These are phyloP conservation scores for Elaphurus davidianus DNA, from an alignment of 2,113 vertebrate genomes.

Conservation along the genomic window DNA sequence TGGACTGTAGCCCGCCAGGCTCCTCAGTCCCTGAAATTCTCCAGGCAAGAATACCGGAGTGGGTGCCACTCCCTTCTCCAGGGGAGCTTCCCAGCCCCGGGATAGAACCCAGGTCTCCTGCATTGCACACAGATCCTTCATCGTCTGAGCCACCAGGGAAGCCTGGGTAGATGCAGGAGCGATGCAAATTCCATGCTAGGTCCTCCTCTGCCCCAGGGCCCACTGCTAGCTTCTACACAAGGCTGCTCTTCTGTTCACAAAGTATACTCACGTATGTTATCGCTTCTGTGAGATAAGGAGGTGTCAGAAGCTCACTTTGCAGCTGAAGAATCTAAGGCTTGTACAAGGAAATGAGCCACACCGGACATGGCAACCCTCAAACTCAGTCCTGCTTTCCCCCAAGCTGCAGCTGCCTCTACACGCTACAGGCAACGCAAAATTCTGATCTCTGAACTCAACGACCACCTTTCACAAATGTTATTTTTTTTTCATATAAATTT, in stretches of 20 bases:
- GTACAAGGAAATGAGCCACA: background rate
- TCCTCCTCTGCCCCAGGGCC: background rate
- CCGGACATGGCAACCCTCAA: fast-evolving
- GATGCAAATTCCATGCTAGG: background rate
- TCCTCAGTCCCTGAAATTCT: background rate
- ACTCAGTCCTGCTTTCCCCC: background rate
- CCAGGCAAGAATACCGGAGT: background rate
- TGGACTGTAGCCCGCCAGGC: background rate
- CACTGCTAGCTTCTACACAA: background rate
- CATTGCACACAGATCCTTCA: background rate
- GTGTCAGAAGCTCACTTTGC: background rate
- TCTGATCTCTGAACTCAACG: background rate
- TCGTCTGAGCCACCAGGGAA: background rate
- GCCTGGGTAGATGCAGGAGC: background rate
- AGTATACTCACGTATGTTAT: background rate
- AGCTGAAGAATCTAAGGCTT: background rate
- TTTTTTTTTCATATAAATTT: no score
- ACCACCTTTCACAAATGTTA: background rate
- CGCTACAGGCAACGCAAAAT: background rate
- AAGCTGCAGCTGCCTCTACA: background rate
- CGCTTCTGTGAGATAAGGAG: background rate
- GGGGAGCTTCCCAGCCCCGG: background rate
- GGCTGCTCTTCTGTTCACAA: background rate
- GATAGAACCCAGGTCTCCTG: background rate
- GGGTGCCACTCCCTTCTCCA: background rate